Percentiles rank a stretch among this genome's conserved stretches.
Evolutionary conservation across 2,113 vertebrate genomes (phyloP).

Genomic region (Brachypodius melanocephalos): DNA sequence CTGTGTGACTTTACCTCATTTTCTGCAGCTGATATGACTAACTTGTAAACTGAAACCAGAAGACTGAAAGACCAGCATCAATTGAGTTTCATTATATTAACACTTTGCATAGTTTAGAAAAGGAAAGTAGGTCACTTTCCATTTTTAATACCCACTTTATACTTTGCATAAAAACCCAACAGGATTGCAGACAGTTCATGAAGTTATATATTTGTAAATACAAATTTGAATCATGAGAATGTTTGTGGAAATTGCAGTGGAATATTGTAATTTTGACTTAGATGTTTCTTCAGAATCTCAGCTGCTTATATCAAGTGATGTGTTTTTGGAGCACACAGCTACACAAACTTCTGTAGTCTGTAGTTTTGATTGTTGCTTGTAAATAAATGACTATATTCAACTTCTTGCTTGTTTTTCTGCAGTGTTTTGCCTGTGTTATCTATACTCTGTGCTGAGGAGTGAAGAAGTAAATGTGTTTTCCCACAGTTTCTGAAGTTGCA

Average conservation of each 20-base stretch:
- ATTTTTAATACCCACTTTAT: constrained; percentile 5
- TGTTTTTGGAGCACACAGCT: background rate
- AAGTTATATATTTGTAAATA: background rate
- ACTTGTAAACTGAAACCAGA: constrained; percentile 6
- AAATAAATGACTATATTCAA: background rate
- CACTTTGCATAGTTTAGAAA: background rate
- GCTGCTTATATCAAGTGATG: background rate
- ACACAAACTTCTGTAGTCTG: background rate
- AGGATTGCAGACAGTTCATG: background rate
- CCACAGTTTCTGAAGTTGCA: background rate
- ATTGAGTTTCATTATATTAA: constrained; percentile 6
- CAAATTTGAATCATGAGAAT: background rate
- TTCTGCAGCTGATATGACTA: background rate
- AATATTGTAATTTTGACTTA: background rate
- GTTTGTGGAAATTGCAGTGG: background rate
- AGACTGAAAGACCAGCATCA: background rate
- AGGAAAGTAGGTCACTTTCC: constrained; percentile 34
- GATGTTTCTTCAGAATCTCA: background rate
- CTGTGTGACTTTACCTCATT: background rate
- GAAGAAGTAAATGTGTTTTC: background rate
- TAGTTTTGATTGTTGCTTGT: background rate
- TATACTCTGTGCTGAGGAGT: background rate
- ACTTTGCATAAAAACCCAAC: background rate
- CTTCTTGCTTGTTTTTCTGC: background rate
- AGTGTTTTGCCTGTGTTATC: background rate